Base-by-base conservation (phyloP, 2,113 vertebrate genomes). In the Boulengeromyrus knoepffleri region DNA sequence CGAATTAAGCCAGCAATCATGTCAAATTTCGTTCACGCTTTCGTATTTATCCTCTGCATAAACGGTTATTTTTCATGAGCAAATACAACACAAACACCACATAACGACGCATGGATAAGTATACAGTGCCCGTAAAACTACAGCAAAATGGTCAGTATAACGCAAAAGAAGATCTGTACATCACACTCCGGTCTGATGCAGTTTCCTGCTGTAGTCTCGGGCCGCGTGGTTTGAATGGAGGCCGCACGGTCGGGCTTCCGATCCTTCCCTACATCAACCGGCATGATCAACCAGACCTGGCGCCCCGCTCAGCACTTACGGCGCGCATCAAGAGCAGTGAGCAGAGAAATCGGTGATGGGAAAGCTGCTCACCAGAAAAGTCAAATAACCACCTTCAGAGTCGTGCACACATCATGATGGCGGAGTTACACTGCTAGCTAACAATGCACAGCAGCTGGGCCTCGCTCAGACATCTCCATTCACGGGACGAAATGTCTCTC, bases 201-300 rank as follows among this genome's bases (percentile, higher is more conserved):
- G 90, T 90, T 93, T 93, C 91, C 92, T 92, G 91, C 91, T 90
- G 87, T 62, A 89, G 88, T 88, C 88, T 89, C 88, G 89, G 89
- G 91, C 91, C 92, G 86, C 89, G 92, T 91, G 90, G 94, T 92
- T 92, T 93, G 90, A 94, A 94, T 92, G 92, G 91, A 93, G 93
- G 94, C 89, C 91, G 87, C 90, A 53, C 92, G 90, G 83, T 66
- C 83, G 85, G 92, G 80, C 83, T 86, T 19, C 47, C 83, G 46
- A 10, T 31, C 70, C 6, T 19, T n/a, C 19, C 36, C 42, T 21
- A 77, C 19, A 12, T 56, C 24, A 62, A 80, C 89, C 85, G 17
- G 52, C 46, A 46, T 83, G 88, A 62, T 87, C 88, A 24, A 9
- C 31, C 24, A 31, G 10, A 39, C 56, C 13, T 42, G 24, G 2